These are phyloP conservation scores for Caenorhabditis uteleia DNA, from an alignment of 2,888 invertebrate genomes.

Conservation along the genomic window DNA sequence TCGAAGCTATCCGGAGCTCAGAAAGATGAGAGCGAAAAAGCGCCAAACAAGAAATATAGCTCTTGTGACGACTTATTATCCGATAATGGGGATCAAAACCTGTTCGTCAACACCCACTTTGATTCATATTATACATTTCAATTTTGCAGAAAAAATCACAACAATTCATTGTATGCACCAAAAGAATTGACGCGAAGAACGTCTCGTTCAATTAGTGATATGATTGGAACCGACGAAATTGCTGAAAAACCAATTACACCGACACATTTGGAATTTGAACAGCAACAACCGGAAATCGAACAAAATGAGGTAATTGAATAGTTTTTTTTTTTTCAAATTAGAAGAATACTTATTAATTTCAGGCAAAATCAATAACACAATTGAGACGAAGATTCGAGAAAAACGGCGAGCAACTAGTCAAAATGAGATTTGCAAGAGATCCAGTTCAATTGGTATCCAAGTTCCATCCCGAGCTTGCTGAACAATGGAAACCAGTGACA, in stretches of 20 bases:
- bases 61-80: slow-evolving; percentile 35
- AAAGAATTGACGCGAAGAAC: slow-evolving; percentile 15
- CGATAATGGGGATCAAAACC: slow-evolving; percentile 14
- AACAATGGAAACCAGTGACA: slow-evolving; percentile 14
- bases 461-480: slow-evolving; percentile 24
- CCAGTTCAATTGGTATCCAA: slow-evolving; percentile 27
- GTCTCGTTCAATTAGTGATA: slow-evolving; percentile 34
- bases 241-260: not conserved
- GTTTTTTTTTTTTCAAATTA: too few relatives aligned
- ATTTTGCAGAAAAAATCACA: too few relatives aligned
- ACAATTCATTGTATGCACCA: slow-evolving; percentile 4
- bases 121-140: too few relatives aligned
- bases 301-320: too few relatives aligned
- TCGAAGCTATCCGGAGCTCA: slow-evolving; percentile 39
- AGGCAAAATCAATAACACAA: slow-evolving; percentile 29
- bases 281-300: too few relatives aligned
- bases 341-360: too few relatives aligned
- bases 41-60: slow-evolving; percentile 17
- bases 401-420: slow-evolving; percentile 21
- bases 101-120: too few relatives aligned
- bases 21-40: slow-evolving; percentile 12
- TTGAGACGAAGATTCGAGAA: slow-evolving; percentile 35
- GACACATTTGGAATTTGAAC: not conserved
- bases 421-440: slow-evolving; percentile 41
- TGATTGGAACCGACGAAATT: slow-evolving; percentile 14